Evolutionary conservation across 2,113 vertebrate species (phyloP).

Genomic region (Dissostichus mawsoni): DNA sequence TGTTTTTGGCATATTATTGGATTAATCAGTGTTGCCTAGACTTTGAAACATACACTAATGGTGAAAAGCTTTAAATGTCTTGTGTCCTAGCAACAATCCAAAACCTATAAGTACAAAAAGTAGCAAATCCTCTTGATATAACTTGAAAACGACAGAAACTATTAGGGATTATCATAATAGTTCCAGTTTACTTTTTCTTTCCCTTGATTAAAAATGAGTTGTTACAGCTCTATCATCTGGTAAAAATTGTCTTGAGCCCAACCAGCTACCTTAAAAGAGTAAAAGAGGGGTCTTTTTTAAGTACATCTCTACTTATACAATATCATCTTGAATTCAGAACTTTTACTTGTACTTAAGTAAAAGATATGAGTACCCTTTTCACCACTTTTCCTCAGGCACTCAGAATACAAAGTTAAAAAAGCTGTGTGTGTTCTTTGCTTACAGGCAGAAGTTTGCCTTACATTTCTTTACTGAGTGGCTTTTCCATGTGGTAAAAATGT

Average conservation of each 20-base stretch:
- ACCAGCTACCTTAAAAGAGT: not conserved
- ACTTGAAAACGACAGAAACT: not conserved
- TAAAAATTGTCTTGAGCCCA: not conserved
- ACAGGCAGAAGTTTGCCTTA: not conserved
- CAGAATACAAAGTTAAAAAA: not conserved
- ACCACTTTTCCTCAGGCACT: too few relatives aligned
- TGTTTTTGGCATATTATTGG: not conserved
- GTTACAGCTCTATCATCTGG: not conserved
- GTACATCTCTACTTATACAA: too few relatives aligned
- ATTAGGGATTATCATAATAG: not conserved
- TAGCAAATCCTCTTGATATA: not conserved
- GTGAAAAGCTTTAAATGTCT: not conserved
- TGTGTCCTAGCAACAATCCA: not conserved
- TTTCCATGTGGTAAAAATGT: constrained; percentile 13
- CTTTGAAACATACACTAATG: not conserved
- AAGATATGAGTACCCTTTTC: too few relatives aligned
- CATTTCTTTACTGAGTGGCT: not conserved
- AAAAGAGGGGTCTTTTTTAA: too few relatives aligned
- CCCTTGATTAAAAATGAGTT: not conserved
- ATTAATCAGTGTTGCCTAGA: too few relatives aligned
- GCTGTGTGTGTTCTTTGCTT: not conserved
- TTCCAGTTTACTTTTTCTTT: not conserved
- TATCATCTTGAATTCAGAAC: too few relatives aligned
- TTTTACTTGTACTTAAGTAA: too few relatives aligned
- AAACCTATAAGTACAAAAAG: not conserved